Evolutionary conservation across 2,113 vertebrate genomes (phyloP).

Genomic region (Scomber japonicus): DNA sequence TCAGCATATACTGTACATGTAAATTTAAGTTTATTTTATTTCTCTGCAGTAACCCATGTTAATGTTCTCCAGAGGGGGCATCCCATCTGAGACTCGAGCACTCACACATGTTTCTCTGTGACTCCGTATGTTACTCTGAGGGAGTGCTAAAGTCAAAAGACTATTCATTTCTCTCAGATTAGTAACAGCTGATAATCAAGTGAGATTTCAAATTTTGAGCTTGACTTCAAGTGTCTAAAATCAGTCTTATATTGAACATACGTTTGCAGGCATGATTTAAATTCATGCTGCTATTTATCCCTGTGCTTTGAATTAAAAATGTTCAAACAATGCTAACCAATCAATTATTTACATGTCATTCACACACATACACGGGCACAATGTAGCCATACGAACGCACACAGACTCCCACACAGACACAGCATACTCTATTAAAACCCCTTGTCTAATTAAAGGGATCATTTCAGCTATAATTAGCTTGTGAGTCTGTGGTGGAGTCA

Average conservation of each 20-base stretch:
- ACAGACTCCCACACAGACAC: neutral
- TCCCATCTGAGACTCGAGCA: no score
- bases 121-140: no score
- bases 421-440: conserved; percentile 11
- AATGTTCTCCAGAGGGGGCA: no score
- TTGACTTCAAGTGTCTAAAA: neutral
- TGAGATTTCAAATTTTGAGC: no score
- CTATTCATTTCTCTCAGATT: no score
- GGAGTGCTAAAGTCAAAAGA: no score
- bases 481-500: neutral
- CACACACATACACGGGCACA: neutral
- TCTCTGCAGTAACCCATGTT: no score
- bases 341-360: conserved; percentile 58
- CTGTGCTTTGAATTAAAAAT: conserved; percentile 48
- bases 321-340: conserved; percentile 48
- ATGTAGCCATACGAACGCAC: conserved; percentile 6
- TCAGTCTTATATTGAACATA: conserved; percentile 11
- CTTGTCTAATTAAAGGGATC: conserved; percentile 30
- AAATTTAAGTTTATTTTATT: no score
- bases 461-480: conserved; percentile 43
- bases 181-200: no score
- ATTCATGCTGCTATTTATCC: neutral
- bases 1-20: no score
- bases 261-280: neutral
- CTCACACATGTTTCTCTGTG: no score